Percentiles rank a stretch among this genome's conserved stretches.
Conservation (phyloP, 2,113 vertebrate genomes). For the Ailurus styani region DNA sequence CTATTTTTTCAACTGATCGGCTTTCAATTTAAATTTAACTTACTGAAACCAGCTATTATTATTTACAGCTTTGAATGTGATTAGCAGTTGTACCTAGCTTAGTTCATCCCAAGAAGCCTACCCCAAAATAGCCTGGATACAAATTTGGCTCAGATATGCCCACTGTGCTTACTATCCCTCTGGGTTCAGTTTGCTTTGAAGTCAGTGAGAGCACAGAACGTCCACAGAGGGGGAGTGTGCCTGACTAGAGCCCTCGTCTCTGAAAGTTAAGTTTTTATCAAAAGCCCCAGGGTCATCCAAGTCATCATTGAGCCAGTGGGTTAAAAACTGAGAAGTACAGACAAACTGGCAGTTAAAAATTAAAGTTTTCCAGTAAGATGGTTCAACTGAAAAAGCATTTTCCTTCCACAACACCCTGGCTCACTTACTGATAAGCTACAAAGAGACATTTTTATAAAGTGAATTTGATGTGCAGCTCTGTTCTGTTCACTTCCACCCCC, state of each 20-base stretch:
- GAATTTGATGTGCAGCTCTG: background rate
- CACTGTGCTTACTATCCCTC: background rate
- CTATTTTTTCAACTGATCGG: background rate
- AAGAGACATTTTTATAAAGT: background rate
- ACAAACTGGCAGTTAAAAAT: background rate
- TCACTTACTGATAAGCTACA: background rate
- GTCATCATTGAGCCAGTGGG: background rate
- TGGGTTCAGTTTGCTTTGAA: constrained; percentile 6
- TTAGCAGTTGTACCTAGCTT: background rate
- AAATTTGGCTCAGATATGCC: background rate
- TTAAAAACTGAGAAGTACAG: background rate
- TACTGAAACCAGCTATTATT: background rate
- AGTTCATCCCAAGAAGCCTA: background rate
- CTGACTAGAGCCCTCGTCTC: background rate
- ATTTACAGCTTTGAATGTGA: background rate
- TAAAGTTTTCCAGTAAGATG: background rate
- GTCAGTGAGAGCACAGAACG: background rate
- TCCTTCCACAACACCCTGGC: background rate
- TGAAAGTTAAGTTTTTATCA: background rate
- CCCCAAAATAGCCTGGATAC: background rate
- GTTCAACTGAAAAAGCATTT: background rate
- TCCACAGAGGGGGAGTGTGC: background rate
- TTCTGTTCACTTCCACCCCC: background rate
- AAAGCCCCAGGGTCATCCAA: background rate
- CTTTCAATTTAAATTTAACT: constrained; percentile 1